These are phyloP conservation scores for Paradoxurus hermaphroditus DNA, from an alignment of 2,113 vertebrate species.

Conservation along the genomic window DNA sequence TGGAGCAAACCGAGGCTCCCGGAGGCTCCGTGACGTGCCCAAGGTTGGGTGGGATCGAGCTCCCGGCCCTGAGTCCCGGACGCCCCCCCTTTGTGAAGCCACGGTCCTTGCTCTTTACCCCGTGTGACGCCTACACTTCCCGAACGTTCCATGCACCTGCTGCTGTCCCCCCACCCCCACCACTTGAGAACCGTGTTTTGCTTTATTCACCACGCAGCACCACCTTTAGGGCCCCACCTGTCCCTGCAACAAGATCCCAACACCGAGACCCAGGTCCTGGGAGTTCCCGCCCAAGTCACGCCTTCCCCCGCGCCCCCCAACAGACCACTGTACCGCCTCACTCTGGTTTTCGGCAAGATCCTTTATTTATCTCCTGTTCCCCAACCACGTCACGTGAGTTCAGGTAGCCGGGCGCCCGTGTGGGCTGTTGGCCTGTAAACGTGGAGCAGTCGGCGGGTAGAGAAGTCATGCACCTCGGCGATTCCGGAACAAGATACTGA, in stretches of 20 bases:
- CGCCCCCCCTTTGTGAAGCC: not conserved
- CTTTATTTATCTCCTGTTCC: slow-evolving; percentile 81
- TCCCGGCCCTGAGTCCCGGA: not conserved
- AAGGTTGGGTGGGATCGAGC: not conserved
- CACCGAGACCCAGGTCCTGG: not conserved
- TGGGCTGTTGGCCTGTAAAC: slow-evolving; percentile 49
- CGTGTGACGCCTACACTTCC: not conserved
- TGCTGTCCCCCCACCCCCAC: fast-evolving
- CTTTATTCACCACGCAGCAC: fast-evolving
- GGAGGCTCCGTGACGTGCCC: not conserved
- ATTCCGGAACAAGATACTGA: slow-evolving; percentile 58
- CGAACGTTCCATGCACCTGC: fast-evolving
- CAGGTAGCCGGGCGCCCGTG: slow-evolving; percentile 34
- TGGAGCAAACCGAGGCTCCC: not conserved
- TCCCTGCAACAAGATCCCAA: not conserved
- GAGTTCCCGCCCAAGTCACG: not conserved
- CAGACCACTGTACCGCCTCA: not conserved
- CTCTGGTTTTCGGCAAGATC: slow-evolving; percentile 72
- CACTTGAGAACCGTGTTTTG: not conserved
- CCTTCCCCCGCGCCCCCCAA: not conserved
- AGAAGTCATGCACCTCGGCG: slow-evolving; percentile 76
- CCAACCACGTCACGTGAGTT: slow-evolving; percentile 55
- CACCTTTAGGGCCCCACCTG: not conserved
- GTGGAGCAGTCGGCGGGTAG: slow-evolving; percentile 26
- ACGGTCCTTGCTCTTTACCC: not conserved